A percentile compares a stretch with the other conserved stretches of the same genome.
phyloP scores from a whole-genome alignment of 2,888 invertebrate genomes.

The Drosophila fulvimacula region DNA sequence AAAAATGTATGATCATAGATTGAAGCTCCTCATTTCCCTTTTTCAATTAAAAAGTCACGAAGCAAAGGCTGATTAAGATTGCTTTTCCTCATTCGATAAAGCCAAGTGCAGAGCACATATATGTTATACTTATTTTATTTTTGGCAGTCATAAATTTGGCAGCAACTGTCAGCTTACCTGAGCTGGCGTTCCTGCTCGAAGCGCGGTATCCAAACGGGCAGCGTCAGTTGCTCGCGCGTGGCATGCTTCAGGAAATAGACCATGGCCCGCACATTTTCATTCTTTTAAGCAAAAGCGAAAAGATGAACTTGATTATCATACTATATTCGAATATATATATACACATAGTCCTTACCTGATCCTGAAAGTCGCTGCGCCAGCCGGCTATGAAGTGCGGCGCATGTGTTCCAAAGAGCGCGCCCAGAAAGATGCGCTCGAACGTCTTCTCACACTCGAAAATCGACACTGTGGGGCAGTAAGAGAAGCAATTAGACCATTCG shows the following conservation, averaged over 20 bases:
- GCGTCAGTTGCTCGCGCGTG: slow-evolving; percentile 88
- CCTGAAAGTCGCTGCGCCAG: slow-evolving; percentile 94
- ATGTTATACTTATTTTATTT: too few relatives aligned
- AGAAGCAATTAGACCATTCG: slow-evolving; percentile 47
- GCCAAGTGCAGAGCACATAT: not conserved
- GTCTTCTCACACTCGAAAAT: slow-evolving; percentile 88
- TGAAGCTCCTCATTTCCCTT: not conserved
- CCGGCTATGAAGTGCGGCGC: slow-evolving; percentile 93
- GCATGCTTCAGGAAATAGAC: slow-evolving; percentile 92
- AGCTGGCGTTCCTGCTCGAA: slow-evolving; percentile 81
- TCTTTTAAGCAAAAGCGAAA: slow-evolving; percentile 81
- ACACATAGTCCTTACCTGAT: slow-evolving; percentile 84
- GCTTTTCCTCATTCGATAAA: not conserved
- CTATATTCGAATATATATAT: not conserved
- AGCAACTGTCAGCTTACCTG: slow-evolving; percentile 74
- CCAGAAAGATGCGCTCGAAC: slow-evolving; percentile 89
- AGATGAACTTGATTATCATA: slow-evolving; percentile 1
- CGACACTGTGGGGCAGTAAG: slow-evolving; percentile 80
- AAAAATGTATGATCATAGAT: not conserved
- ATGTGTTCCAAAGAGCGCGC: slow-evolving; percentile 92
- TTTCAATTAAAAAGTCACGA: not conserved
- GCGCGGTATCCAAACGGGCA: slow-evolving; percentile 84
- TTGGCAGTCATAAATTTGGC: slow-evolving; percentile 41
- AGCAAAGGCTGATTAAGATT: not conserved
- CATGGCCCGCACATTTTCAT: slow-evolving; percentile 91